A percentile compares a stretch with the other conserved stretches of the same genome.
These are phyloP conservation scores for Microcebus jonahi DNA, from an alignment of 2,113 vertebrate genomes.

Conservation along the genomic window DNA sequence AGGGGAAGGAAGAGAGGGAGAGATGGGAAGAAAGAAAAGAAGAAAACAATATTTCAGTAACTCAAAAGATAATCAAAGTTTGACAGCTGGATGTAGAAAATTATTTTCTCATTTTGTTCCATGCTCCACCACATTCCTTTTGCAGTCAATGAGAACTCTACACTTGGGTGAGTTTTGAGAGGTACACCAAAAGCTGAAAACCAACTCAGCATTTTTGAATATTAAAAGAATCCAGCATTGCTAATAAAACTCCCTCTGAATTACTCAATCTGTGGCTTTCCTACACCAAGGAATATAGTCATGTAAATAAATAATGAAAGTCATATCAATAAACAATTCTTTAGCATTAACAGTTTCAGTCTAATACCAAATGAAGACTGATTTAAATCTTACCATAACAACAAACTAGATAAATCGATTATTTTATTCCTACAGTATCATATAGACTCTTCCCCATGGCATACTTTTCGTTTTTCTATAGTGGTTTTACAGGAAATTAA, in stretches of 20 bases:
- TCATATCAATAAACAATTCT: background rate
- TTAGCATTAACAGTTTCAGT: background rate
- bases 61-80: background rate
- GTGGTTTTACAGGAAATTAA: slow-evolving; percentile 26
- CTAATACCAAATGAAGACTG: background rate
- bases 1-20: too few relatives aligned
- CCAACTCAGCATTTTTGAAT: slow-evolving; percentile 52
- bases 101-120: slow-evolving; percentile 54
- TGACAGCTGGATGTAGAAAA: slow-evolving; percentile 18
- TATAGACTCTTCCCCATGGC: background rate
- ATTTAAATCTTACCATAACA: background rate
- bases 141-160: slow-evolving; percentile 38
- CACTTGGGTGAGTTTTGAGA: slow-evolving; percentile 45
- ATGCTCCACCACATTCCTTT: slow-evolving; percentile 16
- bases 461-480: slow-evolving; percentile 3
- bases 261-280: slow-evolving; percentile 24
- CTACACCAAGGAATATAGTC: background rate
- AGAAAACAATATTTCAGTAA: too few relatives aligned
- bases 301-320: background rate
- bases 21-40: too few relatives aligned
- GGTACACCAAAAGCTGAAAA: slow-evolving; percentile 26
- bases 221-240: slow-evolving; percentile 50
- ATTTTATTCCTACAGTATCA: background rate
- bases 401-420: background rate
- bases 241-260: slow-evolving; percentile 42